These are phyloP conservation scores for Mnemiopsis leidyi DNA, from an alignment of 37 sponge, comb jelly and placozoan genomes.

Conservation along the genomic window DNA sequence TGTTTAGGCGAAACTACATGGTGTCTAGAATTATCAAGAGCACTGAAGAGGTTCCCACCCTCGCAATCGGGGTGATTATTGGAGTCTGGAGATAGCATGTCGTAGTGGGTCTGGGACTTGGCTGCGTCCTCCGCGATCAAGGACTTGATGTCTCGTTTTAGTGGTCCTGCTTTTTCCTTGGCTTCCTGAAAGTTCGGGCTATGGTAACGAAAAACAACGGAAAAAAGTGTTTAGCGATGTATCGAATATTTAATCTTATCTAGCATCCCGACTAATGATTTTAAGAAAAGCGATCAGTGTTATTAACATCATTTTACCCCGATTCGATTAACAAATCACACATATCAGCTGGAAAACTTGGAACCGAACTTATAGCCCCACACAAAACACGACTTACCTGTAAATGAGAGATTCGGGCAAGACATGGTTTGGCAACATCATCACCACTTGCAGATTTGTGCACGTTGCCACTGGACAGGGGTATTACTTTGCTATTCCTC, in stretches of 20 bases:
- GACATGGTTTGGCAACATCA: not conserved
- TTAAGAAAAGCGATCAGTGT: not conserved
- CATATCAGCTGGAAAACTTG: not conserved
- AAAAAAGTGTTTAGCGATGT: not conserved
- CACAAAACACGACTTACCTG: constrained; percentile 7
- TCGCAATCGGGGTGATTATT: not conserved
- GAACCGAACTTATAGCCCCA: not conserved
- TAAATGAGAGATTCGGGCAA: not conserved
- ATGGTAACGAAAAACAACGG: too few relatives aligned
- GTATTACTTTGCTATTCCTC: not conserved
- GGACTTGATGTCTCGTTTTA: not conserved
- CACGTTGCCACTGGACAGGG: not conserved
- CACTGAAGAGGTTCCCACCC: not conserved
- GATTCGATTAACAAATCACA: not conserved
- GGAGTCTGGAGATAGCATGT: not conserved
- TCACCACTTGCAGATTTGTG: not conserved
- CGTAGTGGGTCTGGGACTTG: constrained; percentile 15
- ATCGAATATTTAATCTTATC: too few relatives aligned
- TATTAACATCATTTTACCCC: not conserved
- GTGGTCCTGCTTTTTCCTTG: not conserved
- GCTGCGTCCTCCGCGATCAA: not conserved
- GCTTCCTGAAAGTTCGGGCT: not conserved
- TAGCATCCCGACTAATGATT: too few relatives aligned
- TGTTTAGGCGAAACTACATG: not conserved
- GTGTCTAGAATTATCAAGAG: not conserved